Percentiles rank a stretch among this genome's conserved stretches.
These are phyloP conservation scores for Phrynocephalus versicolor DNA, from an alignment of 2,113 vertebrate species.

Conservation along the genomic window DNA sequence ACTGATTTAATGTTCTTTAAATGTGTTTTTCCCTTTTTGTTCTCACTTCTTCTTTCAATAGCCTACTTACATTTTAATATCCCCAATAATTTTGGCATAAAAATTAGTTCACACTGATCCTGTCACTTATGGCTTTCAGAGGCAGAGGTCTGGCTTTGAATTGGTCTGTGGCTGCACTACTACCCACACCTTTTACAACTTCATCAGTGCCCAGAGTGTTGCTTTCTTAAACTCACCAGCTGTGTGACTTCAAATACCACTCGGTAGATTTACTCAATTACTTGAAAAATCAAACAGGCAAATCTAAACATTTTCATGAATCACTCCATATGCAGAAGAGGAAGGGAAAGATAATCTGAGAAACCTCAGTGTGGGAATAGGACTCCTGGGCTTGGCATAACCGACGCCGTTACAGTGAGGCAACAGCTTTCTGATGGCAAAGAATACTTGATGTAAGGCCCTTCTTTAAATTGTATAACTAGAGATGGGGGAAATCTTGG, in stretches of 20 bases:
- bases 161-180: neutral
- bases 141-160: neutral
- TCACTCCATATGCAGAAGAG: neutral
- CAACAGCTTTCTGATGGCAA: too few species aligned
- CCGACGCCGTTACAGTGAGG: too few species aligned
- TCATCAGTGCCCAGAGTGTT: neutral
- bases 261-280: conserved; percentile 11
- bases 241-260: neutral
- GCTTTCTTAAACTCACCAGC: neutral
- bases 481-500: too few species aligned
- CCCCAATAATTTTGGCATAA: neutral
- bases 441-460: too few species aligned
- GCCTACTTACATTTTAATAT: conserved; percentile 3
- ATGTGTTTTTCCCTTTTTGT: neutral
- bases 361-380: too few species aligned
- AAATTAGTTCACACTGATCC: neutral
- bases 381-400: too few species aligned
- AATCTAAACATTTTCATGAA: conserved; percentile 15
- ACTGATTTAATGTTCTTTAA: neutral
- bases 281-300: conserved; percentile 12
- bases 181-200: neutral
- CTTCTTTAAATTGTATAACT: too few species aligned
- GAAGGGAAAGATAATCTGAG: neutral
- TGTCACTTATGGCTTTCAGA: neutral
- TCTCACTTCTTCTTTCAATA: neutral